These are phyloP conservation scores for Stegastes partitus DNA, from an alignment of 2,113 vertebrate species.

Conservation along the genomic window DNA sequence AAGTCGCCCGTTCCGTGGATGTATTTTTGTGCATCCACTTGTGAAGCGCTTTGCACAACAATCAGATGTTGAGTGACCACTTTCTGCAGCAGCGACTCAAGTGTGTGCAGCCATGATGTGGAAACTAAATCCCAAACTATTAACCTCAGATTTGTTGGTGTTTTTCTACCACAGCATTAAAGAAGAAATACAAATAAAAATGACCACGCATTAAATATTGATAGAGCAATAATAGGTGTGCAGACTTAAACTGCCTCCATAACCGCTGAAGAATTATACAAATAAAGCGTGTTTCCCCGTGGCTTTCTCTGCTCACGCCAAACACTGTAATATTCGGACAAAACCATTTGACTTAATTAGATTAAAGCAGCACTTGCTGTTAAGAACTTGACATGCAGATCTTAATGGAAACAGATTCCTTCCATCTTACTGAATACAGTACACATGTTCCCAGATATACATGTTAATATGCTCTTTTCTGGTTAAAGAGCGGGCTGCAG, in stretches of 20 bases:
- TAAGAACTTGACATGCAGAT: no score
- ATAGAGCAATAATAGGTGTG: background rate
- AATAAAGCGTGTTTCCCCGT: background rate
- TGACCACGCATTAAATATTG: background rate
- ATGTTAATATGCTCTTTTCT: no score
- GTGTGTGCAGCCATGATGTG: background rate
- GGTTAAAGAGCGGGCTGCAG: no score
- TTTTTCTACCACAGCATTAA: background rate
- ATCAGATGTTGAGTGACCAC: background rate
- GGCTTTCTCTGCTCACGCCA: no score
- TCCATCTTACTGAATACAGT: no score
- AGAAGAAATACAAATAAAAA: background rate
- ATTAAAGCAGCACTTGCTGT: background rate
- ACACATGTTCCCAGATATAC: no score
- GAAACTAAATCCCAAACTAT: background rate
- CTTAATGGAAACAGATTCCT: no score
- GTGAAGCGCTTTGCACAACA: background rate
- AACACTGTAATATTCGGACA: background rate
- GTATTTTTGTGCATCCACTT: background rate
- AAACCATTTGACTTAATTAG: background rate
- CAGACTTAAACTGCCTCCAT: background rate
- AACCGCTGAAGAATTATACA: background rate
- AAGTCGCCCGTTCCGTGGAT: constrained; percentile 6
- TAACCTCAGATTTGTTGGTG: background rate
- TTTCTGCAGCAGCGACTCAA: background rate